Evolutionary conservation across 2,888 invertebrate genomes (phyloP), one percentile per base, ranked within the genome.

Genomic region (Caenorhabditis afra): DNA sequence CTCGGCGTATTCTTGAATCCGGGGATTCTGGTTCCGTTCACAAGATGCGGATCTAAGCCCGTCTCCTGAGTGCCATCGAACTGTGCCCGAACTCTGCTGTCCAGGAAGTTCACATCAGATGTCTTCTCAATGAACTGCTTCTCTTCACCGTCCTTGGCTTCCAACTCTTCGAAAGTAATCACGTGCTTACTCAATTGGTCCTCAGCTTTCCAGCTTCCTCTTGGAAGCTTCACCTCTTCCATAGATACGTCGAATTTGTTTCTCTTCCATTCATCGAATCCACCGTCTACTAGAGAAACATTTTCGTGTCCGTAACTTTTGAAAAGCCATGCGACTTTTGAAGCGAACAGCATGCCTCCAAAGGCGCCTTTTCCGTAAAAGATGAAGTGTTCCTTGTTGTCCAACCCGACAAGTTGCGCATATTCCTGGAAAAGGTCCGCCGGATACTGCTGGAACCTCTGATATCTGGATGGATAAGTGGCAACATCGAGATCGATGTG

Each of bases 231-330:
- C 11, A 81, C 44, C 50, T 78, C 77, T 18, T 83, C 83, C 10
- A 59, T 68, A 0, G 83, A 81, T 0, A 86, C 67, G 39, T 83
- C 83, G 45, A 68, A 77, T 0, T 82, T 82, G 18, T 67, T 45
- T 16, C 70, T 58, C 23, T 76, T 67, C 87, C 87, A 88, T 1
- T 66, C 78, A 8, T 79, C 83, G 35, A 88, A 84, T 49, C 88
- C 88, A 5, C 88, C 88, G 58, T 88, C 81, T 2, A 88, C 70
- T 1, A 88, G 29, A 0, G 87, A 87, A 37, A 88, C 59, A 16
- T 88, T 86, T 10, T 85, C 83, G 53, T 87, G 87, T 2, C 88
- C 88, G 58, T 88, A 88, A 14, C 81, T 76, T 82, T 87, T 86
- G 80, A 88, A 86, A 22, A 88, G 74, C 88, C 87, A 87, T 3